Conservation (phyloP, 2,797 vertebrate species). For the Acanthurus tractus region DNA sequence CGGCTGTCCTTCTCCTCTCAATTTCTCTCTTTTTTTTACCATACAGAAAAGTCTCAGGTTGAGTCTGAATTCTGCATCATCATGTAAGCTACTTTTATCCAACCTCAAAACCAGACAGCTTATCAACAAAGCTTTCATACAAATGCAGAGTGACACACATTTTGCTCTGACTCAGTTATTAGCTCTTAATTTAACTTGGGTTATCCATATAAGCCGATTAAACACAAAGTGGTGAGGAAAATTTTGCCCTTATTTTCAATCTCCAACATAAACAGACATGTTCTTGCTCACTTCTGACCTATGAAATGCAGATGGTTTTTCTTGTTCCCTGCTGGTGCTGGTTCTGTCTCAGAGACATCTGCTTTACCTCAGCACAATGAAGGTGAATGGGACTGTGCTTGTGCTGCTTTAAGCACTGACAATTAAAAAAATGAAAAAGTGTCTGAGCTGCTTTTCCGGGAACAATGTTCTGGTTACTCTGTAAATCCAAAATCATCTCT, state of each 20-base stretch:
- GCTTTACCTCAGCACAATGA: background rate
- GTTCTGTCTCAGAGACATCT: background rate
- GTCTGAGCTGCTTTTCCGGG: constrained; percentile 2
- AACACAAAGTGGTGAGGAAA: no score
- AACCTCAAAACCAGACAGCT: no score
- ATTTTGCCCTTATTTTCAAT: no score
- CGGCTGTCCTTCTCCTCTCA: constrained; percentile 30
- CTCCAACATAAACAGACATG: no score
- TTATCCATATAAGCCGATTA: no score
- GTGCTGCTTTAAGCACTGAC: background rate
- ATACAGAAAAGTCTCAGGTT: constrained; percentile 40
- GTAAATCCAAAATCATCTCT: constrained; percentile 16
- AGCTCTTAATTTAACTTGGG: no score
- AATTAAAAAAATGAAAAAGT: background rate
- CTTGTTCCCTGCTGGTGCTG: background rate
- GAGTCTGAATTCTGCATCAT: constrained; percentile 14
- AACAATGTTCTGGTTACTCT: constrained; percentile 1
- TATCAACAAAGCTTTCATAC: no score
- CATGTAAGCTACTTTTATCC: no score
- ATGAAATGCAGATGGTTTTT: background rate
- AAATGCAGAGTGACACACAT: no score
- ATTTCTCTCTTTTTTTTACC: constrained; percentile 23
- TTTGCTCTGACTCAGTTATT: no score
- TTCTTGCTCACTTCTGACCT: no score
- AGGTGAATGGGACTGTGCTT: background rate